These are phyloP conservation scores for Plotosus lineatus DNA, from an alignment of 2,113 vertebrate genomes.

Conservation along the genomic window DNA sequence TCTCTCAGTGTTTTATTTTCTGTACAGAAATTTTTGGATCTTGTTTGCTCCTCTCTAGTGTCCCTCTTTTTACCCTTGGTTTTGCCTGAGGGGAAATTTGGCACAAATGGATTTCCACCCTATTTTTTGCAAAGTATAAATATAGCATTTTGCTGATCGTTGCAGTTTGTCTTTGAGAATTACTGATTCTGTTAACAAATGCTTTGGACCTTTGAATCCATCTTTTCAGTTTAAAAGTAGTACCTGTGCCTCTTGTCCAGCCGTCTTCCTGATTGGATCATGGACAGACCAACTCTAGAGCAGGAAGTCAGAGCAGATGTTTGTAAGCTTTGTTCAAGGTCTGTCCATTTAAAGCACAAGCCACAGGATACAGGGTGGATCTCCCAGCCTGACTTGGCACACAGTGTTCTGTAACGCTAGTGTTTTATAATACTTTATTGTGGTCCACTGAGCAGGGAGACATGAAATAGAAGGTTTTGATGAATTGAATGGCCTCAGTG, in stretches of 20 bases:
- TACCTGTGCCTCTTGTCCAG: slow-evolving; percentile 43
- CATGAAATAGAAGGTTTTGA: slow-evolving; percentile 32
- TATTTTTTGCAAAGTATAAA: slow-evolving; percentile 22
- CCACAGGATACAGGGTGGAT: slow-evolving; percentile 50
- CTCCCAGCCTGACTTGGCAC: slow-evolving; percentile 40
- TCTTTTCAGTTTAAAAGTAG: slow-evolving; percentile 4
- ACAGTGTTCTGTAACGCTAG: slow-evolving; percentile 29
- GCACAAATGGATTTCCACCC: slow-evolving; percentile 21
- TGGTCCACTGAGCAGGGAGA: slow-evolving; percentile 34
- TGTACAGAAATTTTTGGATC: background rate
- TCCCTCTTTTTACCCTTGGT: background rate
- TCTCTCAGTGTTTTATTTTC: background rate
- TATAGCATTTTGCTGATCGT: slow-evolving; percentile 40
- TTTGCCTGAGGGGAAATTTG: slow-evolving; percentile 31
- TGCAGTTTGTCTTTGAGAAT: slow-evolving; percentile 25
- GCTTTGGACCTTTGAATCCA: slow-evolving; percentile 13
- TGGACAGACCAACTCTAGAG: slow-evolving; percentile 25
- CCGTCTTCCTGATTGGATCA: slow-evolving; percentile 3
- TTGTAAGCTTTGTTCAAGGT: slow-evolving; percentile 43
- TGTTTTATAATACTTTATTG: slow-evolving; percentile 48
- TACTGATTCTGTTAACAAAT: slow-evolving; percentile 41
- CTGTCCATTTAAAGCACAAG: slow-evolving; percentile 43
- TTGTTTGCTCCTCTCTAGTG: background rate
- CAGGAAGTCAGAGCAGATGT: slow-evolving; percentile 46
- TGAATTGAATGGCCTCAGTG: slow-evolving; percentile 30